Base-by-base conservation (phyloP, 2,797 vertebrate species). In the Leptatherina wallacei region DNA sequence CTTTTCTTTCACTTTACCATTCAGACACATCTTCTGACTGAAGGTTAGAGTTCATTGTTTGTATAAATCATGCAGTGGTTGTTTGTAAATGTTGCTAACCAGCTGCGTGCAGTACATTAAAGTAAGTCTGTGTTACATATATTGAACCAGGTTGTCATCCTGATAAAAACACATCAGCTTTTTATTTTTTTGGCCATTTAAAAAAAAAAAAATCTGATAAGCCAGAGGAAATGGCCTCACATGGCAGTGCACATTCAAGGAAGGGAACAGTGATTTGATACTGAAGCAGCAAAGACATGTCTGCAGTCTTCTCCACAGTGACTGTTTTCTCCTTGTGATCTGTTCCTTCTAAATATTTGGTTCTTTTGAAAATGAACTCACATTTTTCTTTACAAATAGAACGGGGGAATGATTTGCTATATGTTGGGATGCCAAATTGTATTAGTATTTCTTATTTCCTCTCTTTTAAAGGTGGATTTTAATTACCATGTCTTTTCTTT, bases 171-270 rank as follows among this genome's bases (percentile, higher is more conserved):
- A n/a, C 6, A 47, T n/a, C 20, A 38, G 36, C 36, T 38, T 38
- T 38, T 38, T 47, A 7, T 47, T 4, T 32, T 47, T 47, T 24
- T 74, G 79, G 69, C 18, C 63, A 42, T 38, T 91, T 89, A 88
- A 89, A 24, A 51, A 85, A 51, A 85, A 60, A 61, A 81, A 81
- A 75, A 89, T 86, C 87, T 73, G 82, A 90, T 89, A 82, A 89
- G 83, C 55, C 68, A 51, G 74, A 62, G 81, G 80, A 82, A 74
- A 84, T 85, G 36, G 52, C 78, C 65, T 82, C 69, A 81, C 83
- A 77, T 79, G 74, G 76, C 83, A 79, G 47, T 5, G 55, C 70
- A 52, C 71, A 71, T 77, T 66, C 52, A 16, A 82, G 68, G 42
- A 51, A 69, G 64, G 36, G 78, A 49, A 20, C 52, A 42, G 71